phyloP scores from a whole-genome alignment of 1,140 invertebrate genomes.

The Pristionchus pacificus region DNA sequence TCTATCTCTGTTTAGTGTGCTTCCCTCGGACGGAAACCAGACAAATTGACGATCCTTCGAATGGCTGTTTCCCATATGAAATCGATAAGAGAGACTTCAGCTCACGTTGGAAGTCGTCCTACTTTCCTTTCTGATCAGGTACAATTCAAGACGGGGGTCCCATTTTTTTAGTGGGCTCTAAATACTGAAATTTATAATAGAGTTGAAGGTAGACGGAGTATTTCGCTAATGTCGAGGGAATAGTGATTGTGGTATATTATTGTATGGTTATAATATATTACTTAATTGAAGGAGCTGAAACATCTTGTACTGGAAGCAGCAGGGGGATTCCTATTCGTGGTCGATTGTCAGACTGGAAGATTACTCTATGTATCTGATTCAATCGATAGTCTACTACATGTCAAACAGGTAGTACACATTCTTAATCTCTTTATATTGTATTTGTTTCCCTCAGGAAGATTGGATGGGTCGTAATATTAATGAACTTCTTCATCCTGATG shows the following conservation, averaged over 20 bases:
- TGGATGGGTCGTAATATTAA: slow-evolving; percentile 93
- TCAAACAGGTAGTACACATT: slow-evolving; percentile 69
- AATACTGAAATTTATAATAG: too few relatives aligned
- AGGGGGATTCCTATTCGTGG: slow-evolving; percentile 97
- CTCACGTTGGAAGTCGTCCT: slow-evolving; percentile 77
- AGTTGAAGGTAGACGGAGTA: too few relatives aligned
- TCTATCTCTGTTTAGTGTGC: slow-evolving; percentile 59
- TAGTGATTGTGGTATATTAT: too few relatives aligned
- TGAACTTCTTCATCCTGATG: slow-evolving; percentile 94
- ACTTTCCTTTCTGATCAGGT: slow-evolving; percentile 93
- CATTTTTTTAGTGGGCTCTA: too few relatives aligned
- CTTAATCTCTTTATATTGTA: neutral
- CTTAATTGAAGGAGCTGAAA: slow-evolving; percentile 74
- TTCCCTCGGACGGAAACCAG: slow-evolving; percentile 91
- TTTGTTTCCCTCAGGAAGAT: slow-evolving; percentile 70
- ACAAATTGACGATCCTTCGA: slow-evolving; percentile 95
- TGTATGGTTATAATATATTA: too few relatives aligned
- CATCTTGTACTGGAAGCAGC: slow-evolving; percentile 97
- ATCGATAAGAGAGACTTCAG: slow-evolving; percentile 24
- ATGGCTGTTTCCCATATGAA: slow-evolving; percentile 99
- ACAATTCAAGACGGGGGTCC: neutral
- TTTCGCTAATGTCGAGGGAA: too few relatives aligned
- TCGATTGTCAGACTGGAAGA: slow-evolving; percentile 91
- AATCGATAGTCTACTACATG: slow-evolving; percentile 92
- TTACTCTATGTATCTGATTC: slow-evolving; percentile 98